These are phyloP conservation scores for Melanotaenia parkinsoni DNA, from an alignment of 2,797 vertebrate species.

Conservation along the genomic window DNA sequence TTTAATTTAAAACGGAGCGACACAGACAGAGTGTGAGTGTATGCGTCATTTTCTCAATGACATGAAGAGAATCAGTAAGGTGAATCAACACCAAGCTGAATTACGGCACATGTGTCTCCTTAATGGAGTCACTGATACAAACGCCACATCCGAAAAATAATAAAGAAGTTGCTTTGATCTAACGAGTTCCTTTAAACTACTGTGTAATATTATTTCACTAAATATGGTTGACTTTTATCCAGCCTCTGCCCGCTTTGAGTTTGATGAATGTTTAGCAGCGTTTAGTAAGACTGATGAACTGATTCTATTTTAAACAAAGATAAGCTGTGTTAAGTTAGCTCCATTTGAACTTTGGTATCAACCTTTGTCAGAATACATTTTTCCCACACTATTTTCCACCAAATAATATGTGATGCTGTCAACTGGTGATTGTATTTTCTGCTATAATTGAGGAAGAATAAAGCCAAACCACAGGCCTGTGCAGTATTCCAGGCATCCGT, in stretches of 20 bases:
- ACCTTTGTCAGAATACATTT: slow-evolving; percentile 23
- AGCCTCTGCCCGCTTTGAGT: background rate
- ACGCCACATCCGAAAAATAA: slow-evolving; percentile 5
- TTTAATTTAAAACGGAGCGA: background rate
- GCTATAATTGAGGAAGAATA: slow-evolving; percentile 38
- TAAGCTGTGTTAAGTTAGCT: slow-evolving; percentile 2
- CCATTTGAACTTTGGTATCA: background rate
- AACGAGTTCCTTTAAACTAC: background rate
- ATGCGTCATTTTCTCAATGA: background rate
- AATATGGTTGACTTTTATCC: background rate
- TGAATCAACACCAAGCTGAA: background rate
- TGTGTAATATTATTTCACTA: background rate
- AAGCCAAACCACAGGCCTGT: slow-evolving; percentile 61
- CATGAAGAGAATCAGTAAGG: slow-evolving; percentile 2
- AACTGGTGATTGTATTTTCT: slow-evolving; percentile 42
- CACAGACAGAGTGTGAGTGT: background rate
- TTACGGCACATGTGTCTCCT: background rate
- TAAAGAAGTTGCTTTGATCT: background rate
- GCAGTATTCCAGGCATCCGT: slow-evolving; percentile 58
- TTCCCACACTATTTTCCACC: slow-evolving; percentile 25
- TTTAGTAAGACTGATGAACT: background rate
- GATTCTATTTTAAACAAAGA: background rate
- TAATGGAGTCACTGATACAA: background rate
- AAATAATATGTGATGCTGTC: slow-evolving; percentile 29
- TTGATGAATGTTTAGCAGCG: background rate